Conservation (phyloP, 1,140 invertebrate genomes). For the Cotesia typhae region DNA sequence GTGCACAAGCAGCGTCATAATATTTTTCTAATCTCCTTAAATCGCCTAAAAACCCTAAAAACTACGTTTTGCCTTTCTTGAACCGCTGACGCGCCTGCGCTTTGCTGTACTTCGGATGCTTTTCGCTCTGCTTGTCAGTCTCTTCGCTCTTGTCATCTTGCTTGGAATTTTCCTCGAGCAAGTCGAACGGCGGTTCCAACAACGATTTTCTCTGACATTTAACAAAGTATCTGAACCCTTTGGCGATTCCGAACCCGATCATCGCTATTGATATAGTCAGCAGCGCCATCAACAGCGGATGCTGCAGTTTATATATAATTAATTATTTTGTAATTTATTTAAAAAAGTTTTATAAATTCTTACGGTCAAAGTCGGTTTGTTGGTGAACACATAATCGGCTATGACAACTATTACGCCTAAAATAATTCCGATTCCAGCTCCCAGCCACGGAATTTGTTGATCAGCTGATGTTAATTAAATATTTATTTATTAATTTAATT, state of each 20-base stretch:
- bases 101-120: slow-evolving; percentile 70
- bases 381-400: slow-evolving; percentile 74
- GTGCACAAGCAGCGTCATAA: too few species aligned
- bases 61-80: slow-evolving; percentile 72
- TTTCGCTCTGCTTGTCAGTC: slow-evolving; percentile 51
- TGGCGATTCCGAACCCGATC: slow-evolving; percentile 69
- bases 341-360: slow-evolving; percentile 46
- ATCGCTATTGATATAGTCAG: slow-evolving; percentile 69
- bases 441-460: slow-evolving; percentile 79
- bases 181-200: slow-evolving; percentile 67
- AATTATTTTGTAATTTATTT: background rate
- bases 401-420: slow-evolving; percentile 77
- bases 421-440: slow-evolving; percentile 77
- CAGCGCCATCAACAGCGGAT: slow-evolving; percentile 70
- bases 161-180: slow-evolving; percentile 46
- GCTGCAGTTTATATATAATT: slow-evolving; percentile 55
- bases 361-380: slow-evolving; percentile 74
- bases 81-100: slow-evolving; percentile 75
- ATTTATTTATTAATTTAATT: slow-evolving; percentile 34
- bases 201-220: slow-evolving; percentile 67
- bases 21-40: too few species aligned
- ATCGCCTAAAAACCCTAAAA: background rate
- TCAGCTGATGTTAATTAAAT: slow-evolving; percentile 67
- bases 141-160: slow-evolving; percentile 49
- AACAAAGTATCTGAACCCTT: slow-evolving; percentile 67